Evolutionary conservation across 2,797 vertebrate genomes (phyloP), one percentile per base, ranked within the genome.

Genomic region (Thalassophryne amazonica): DNA sequence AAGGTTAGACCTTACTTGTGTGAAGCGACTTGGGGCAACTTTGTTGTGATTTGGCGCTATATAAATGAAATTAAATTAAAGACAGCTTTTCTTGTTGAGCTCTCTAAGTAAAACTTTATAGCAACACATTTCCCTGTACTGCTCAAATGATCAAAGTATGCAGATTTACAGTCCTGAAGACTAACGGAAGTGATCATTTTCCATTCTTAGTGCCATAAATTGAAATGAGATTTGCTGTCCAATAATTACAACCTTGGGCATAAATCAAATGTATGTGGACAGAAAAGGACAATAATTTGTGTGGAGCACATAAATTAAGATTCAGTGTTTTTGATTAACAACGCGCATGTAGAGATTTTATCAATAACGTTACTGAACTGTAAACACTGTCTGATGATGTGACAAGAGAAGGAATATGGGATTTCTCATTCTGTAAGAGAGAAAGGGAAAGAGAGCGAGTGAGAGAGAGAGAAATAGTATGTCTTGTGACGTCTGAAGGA

Each of bases 201-300:
- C 73, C 72, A 38, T 65, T 56, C 51, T 49, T 57, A 70, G 69
- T 62, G 35, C 43, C 42, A 57, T 68, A 57, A 77, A 80, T 80
- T 73, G 41, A 40, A 62, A 46, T 34, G 49, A 61, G 69, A 79
- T 76, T 74, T 73, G 45, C 57, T 43, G 55, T 65, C 72, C 62
- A 49, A 74, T 78, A 76, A 76, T 70, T 60, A 54, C 3, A 2
- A 69, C 65, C 60, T 57, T 11, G 17, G 39, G 40, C 62, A 71
- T 76, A 57, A 61, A 70, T 79, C 64, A 54, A 24, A 31, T 54
- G 57, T 50, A 29, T 49, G 35, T 48, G 29, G 25, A 59, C 32
- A 51, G 37, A 11, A 7, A 17, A 7, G 21, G 56, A 23, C 13
- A 33, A 39, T 3, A 38, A 17, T 59, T 23, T 13, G 13, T 2